Base-by-base conservation (phyloP, 2,888 invertebrate species). In the Philereme vetulata region DNA sequence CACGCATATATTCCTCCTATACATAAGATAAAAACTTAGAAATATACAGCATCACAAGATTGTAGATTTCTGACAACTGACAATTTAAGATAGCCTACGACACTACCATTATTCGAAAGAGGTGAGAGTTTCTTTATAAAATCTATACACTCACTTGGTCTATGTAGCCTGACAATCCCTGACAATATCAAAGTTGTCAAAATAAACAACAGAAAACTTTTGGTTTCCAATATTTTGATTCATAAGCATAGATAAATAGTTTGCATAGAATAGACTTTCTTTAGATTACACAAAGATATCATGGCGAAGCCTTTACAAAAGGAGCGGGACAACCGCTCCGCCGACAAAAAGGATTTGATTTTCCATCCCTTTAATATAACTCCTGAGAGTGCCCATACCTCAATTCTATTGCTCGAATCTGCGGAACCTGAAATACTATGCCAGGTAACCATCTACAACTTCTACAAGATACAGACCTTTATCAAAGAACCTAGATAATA, bases 261-360 rank as follows among this genome's bases (percentile, higher is more conserved):
- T n/a, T n/a, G n/a, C n/a, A n/a, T n/a, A n/a, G 42, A 42, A 21
- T 51, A 34, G 10, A 10, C 35, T 8, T 42, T 38, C 8, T 21
- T 21, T 21, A 21, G 21, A 2, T 21, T 21, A 43, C 43, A 10
- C 43, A 43, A n/a, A n/a, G 38, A 1, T 8, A 45, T n/a, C 47
- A 82, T 83, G 83, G 81, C 87, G 5, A 90, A 90, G 62, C 90
- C 90, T 21, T 68, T 90, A 38, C 89, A 89, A 76, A 90, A 90
- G 56, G 88, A 86, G 4, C 71, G 92, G 43, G 90, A 90, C 40
- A 91, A 91, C 56, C 79, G 90, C 21, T 88, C 90, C 0, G 90
- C 88, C 0, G 90, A 89, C 10, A 90, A 90, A 62, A 90, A 81
- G 49, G 91, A 91, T 63, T 66, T 82, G n/a, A 81, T 78, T 0